phyloP scores from a whole-genome alignment of 2,113 vertebrate genomes.

The Odobenus rosmarus region DNA sequence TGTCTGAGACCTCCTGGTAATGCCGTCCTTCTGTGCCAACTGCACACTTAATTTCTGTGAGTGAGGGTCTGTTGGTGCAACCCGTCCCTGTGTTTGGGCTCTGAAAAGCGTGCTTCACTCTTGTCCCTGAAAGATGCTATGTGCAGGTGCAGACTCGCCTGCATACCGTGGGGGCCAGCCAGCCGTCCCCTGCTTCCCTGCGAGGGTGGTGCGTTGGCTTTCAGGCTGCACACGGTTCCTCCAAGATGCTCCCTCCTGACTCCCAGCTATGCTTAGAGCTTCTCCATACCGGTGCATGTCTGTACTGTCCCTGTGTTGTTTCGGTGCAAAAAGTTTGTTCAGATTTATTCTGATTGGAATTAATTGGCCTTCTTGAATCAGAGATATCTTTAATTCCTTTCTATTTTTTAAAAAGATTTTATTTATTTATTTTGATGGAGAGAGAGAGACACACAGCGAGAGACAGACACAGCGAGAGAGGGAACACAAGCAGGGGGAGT shows the following conservation, averaged over 20 bases:
- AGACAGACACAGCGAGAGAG: too few species aligned
- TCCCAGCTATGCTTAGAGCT: not conserved
- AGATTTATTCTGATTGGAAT: not conserved
- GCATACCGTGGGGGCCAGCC: not conserved
- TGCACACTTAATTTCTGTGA: rapidly evolving
- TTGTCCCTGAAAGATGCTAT: too few species aligned
- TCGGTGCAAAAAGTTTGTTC: not conserved
- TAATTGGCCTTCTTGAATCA: not conserved
- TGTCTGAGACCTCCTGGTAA: rapidly evolving
- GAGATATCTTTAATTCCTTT: not conserved
- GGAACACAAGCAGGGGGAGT: too few species aligned
- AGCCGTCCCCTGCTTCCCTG: too few species aligned
- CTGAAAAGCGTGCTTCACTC: not conserved
- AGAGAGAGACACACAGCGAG: too few species aligned
- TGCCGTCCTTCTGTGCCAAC: rapidly evolving
- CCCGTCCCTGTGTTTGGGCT: not conserved
- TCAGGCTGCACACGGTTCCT: not conserved
- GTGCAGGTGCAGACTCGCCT: rapidly evolving
- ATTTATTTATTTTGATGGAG: too few species aligned
- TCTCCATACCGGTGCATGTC: not conserved
- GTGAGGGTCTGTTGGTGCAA: rapidly evolving
- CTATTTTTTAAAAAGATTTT: not conserved
- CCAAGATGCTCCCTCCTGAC: too few species aligned
- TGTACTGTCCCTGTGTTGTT: not conserved
- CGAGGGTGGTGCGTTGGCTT: rapidly evolving